Base-by-base conservation (phyloP, 2,113 vertebrate species). In the Vimba vimba region DNA sequence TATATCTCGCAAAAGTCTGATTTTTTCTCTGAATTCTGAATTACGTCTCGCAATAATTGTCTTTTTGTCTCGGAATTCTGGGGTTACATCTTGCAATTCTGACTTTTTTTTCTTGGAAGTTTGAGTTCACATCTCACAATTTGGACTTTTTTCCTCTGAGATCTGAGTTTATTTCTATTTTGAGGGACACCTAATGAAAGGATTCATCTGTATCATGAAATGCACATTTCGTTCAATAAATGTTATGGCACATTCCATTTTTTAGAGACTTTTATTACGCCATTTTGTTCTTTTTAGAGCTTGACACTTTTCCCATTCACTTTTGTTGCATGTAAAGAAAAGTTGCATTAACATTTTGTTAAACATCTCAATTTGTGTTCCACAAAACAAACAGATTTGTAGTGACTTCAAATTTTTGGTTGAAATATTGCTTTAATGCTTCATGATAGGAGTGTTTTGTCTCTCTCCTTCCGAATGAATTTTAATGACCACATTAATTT, bases 401-500 rank as follows among this genome's bases (percentile, higher is more conserved):
- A 47, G 25, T 45, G 43, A 74, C 39, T 45, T 74, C 21, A 13
- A 47, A 47, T 15, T 74, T 74, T 47, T 47, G 23, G 23, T 39
- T 47, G 71, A 59, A 60, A 1, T 30, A 30, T 30, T 30, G 27
- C 27, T 30, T 30, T 27, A 80, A 27, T 19, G 36, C 23, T 45
- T 64, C 8, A 47, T 45, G 78, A 45, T 64, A 47, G 39, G n/a
- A 80, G 12, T 74, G 43, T 74, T 74, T 74, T 47, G 15, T 47
- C 36, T 11, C 6, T 64, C 4, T 19, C 59, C 4, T 80, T 50
- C 12, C 43, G n/a, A 50, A n/a, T 64, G n/a, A 47, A 64, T 75
- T 75, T 75, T 50, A 64, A 64, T 62, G 23, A 64, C 45, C 39
- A 19, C 59, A 66, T 80, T 80, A 43, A 64, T 80, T 64, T 80